phyloP scores from a whole-genome alignment of 2,113 vertebrate genomes.

The Rana temporaria region DNA sequence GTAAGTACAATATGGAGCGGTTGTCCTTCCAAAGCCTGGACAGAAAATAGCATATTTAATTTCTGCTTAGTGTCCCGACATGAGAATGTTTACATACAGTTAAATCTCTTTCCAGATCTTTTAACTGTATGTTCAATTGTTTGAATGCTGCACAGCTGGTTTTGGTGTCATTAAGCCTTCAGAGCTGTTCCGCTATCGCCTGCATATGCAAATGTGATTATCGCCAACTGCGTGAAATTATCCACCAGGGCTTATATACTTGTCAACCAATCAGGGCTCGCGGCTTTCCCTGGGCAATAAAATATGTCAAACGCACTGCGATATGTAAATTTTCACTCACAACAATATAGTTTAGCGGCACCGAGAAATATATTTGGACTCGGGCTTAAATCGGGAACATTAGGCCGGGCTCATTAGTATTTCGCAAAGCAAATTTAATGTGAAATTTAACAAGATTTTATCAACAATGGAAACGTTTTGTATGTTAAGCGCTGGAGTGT shows the following conservation, averaged over 20 bases:
- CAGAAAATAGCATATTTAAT: neutral
- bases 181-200: slow-evolving; percentile 45
- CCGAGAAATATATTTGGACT: neutral
- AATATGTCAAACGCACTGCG: slow-evolving; percentile 32
- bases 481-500: slow-evolving; percentile 39
- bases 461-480: slow-evolving; percentile 65
- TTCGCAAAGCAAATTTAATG: slow-evolving; percentile 67
- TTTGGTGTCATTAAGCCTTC: slow-evolving; percentile 39
- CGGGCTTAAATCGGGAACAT: neutral
- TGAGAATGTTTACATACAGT: slow-evolving; percentile 31
- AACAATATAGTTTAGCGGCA: slow-evolving; percentile 1
- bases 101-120: slow-evolving; percentile 30
- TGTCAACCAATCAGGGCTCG: slow-evolving; percentile 44
- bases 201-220: slow-evolving; percentile 55
- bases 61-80: neutral
- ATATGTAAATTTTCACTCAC: slow-evolving; percentile 14
- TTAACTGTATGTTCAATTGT: slow-evolving; percentile 50
- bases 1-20: neutral
- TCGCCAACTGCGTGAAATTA: slow-evolving; percentile 46
- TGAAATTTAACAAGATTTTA: slow-evolving; percentile 68
- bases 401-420: neutral
- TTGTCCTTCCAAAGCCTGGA: neutral
- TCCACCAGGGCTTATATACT: slow-evolving; percentile 25
- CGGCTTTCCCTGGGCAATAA: slow-evolving; percentile 13
- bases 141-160: slow-evolving; percentile 45